Percentiles rank a stretch among this genome's conserved stretches.
Evolutionary conservation across 2,797 vertebrate species (phyloP).

Genomic region (Stomatorhinus walkeri): DNA sequence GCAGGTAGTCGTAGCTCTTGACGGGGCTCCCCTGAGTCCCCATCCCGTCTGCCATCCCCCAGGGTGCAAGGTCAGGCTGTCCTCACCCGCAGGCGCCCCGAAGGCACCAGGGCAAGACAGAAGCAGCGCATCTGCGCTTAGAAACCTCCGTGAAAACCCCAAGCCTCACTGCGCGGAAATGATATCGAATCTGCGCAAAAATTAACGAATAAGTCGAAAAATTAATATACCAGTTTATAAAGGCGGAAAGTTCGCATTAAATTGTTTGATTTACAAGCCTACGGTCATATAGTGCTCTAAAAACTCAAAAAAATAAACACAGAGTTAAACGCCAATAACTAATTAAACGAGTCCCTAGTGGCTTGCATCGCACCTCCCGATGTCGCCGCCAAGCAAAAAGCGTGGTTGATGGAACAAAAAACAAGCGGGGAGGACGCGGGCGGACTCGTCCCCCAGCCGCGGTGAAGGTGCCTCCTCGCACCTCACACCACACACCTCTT

Average conservation of each 20-base stretch:
- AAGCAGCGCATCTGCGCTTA: background rate
- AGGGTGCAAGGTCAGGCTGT: background rate
- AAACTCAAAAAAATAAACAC: background rate
- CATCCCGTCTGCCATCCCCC: conserved; percentile 74
- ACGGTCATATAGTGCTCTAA: background rate
- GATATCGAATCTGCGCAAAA: background rate
- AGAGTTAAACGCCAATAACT: background rate
- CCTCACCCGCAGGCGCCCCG: background rate
- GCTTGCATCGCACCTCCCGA: background rate
- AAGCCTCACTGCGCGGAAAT: background rate
- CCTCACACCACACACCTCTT: background rate
- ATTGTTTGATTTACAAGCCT: background rate
- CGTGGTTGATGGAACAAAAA: background rate
- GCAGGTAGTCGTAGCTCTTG: conserved; percentile 95
- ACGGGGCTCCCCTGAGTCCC: conserved; percentile 92
- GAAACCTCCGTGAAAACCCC: background rate
- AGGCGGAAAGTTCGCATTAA: background rate
- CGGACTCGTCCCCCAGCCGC: background rate
- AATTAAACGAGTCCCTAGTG: background rate
- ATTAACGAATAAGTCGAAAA: background rate
- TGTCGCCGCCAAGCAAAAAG: background rate
- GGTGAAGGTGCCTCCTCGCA: background rate
- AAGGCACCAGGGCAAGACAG: background rate
- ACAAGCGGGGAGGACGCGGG: background rate
- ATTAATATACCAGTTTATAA: background rate